Base-by-base conservation (phyloP, 2,888 invertebrate genomes). In the Stenchaetothrips biformis region DNA sequence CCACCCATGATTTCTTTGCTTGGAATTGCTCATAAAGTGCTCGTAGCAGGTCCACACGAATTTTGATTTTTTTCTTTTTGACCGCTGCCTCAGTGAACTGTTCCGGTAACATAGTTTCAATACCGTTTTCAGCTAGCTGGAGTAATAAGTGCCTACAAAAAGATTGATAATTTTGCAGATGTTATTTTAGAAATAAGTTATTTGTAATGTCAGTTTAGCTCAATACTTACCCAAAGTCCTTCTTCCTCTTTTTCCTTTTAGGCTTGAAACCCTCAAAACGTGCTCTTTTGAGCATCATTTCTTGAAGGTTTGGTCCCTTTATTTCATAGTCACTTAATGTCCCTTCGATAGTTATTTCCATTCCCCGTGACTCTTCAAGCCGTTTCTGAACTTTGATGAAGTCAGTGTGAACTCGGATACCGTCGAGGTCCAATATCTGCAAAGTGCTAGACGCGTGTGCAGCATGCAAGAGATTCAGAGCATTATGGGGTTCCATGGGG, bases 301-400 rank as follows among this genome's bases (percentile, higher is more conserved):
- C 86, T 74, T 84, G 85, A 18, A 85, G 82, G 83, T 90, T 86
- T 1, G 90, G 90, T 1, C 88, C 89, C 49, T 85, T 82, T 11
- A 89, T 86, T 81, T 84, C 85, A 82, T 87, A 89, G 83, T 89
- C 87, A 80, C 88, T 86, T n/a, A 88, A 84, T 81, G 89, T 86
- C 18, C 88, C 88, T 16, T 87, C 89, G 79, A 88, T 84, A 78
- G 84, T 86, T 7, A 90, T 84, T 25, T 83, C 82, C 82, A 87
- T 84, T 82, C 82, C 53, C 81, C 81, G 48, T 79, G 81, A 81
- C 82, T 82, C 80, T 79, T 83, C 80, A 85, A 83, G 83, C 82
- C 84, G 81, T 79, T 84, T 82, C 83, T 83, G 80, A 83, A 77
- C 84, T 81, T 86, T 84, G 18, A 88, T 80, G 82, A 88, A 86